Base-by-base conservation (phyloP, 2,888 invertebrate genomes). In the Myopa tessellatipennis region DNA sequence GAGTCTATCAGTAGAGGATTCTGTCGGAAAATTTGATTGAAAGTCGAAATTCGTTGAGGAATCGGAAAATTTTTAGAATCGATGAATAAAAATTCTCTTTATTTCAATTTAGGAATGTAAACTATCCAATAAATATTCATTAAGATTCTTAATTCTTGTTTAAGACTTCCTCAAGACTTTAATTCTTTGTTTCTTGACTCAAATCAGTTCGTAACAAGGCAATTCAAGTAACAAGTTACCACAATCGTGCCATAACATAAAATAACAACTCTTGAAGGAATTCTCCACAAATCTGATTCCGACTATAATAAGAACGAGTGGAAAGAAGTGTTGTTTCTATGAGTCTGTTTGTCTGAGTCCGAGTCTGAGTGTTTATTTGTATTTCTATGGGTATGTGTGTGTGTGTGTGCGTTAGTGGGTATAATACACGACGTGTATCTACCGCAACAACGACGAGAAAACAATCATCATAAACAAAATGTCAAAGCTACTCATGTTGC, bases 401-500 rank as follows among this genome's bases (percentile, higher is more conserved):
- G n/a, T 55, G n/a, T 5, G 55, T 55, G n/a, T n/a, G n/a, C 12
- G 16, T 6, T 4, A 6, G n/a, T n/a, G 55, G n/a, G 55, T 55
- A 12, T 55, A 12, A 10, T n/a, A 16, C 14, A 55, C 55, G 38
- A 12, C 58, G 58, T 38, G 58, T 16, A 36, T 16, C 71, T 58
- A 71, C 71, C 26, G 26, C 71, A 38, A 71, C 71, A 71, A 58
- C 52, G n/a, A 71, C 36, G 55, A 14, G 6, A 73, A 73, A 73
- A 73, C 61, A 73, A 73, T 73, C 61, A 73, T 73, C 63, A 63
- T 73, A 73, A 73, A 73, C 18, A 55, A 71, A 71, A 71, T 71
- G 36, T 60, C 73, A 63, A 61, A 63, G 61, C 50, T 52, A 63
- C 14, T 45, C 14, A 45, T 45, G 50, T 16, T 26, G 12, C 18